Evolutionary conservation across 2,113 vertebrate species (phyloP), one percentile per base, ranked within the genome.

Genomic region (Catagonus wagneri): DNA sequence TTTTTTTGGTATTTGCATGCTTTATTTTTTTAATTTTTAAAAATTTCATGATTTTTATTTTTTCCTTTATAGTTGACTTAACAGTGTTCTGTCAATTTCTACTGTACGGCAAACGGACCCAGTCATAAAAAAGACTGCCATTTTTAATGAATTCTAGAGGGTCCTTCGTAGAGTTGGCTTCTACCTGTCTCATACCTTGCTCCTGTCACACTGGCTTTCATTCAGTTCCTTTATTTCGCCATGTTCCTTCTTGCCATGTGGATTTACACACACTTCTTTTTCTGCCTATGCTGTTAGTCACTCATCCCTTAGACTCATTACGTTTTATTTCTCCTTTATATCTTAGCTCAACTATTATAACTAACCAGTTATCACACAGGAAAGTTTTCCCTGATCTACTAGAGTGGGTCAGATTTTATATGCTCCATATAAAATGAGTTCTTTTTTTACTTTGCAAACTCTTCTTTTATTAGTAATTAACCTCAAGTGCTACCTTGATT

Each of bases 391-490:
- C 2, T 58, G 11, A 76, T 58, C 27, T 50, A n/a, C 3, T 39
- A 76, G 60, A 79, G 78, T 72, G 32, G 19, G 54, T 54, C 32
- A 92, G 20, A 87, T 92, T 94, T 89, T 54, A 78, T 50, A 89
- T 80, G 50, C 12, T 88, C 25, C n/a, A n/a, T 85, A 39, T 1
- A 76, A 17, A 94, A 68, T 16, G n/a, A 32, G 85, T 29, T 90
- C 25, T 68, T n/a, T 25, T 68, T n/a, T 58, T 58, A 60, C 36
- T 87, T 88, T 71, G 54, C 58, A 72, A 88, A 27, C 13, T 94
- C 39, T 90, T 61, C 22, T 83, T 92, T 86, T 75, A 63, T 66
- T 90, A 74, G 22, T 85, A 69, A 27, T 83, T 95, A 92, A 65
- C 87, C 60, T 63, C 95, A 52, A 90, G 58, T 94, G 25, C 71